phyloP scores from a whole-genome alignment of 2,797 vertebrate genomes.

The Mallotus villosus region DNA sequence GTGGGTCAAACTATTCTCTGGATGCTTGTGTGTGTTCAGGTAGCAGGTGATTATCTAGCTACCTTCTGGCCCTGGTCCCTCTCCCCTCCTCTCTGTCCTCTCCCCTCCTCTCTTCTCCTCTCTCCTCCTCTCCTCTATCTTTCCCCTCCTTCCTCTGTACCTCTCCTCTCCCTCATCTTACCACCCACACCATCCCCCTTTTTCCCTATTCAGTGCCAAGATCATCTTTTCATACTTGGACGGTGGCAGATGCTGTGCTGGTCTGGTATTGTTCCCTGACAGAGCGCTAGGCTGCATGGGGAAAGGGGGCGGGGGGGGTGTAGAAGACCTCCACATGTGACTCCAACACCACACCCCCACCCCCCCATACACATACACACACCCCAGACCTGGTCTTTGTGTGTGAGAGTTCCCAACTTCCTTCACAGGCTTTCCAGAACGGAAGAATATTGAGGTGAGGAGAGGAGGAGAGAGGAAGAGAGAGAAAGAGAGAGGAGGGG shows the following conservation, averaged over 20 bases:
- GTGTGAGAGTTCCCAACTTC: conserved; percentile 77
- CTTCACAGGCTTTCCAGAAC: no score
- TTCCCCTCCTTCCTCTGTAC: conserved; percentile 57
- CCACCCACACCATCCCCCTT: no score
- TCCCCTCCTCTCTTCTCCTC: conserved; percentile 68
- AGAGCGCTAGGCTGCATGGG: conserved; percentile 80
- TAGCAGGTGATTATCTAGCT: conserved; percentile 99
- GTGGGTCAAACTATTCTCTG: conserved; percentile 86
- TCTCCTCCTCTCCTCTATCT: conserved; percentile 34
- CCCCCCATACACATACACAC: conserved; percentile 55
- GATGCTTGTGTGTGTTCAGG: conserved; percentile 92
- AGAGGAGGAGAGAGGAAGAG: no score
- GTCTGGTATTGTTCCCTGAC: conserved; percentile 88
- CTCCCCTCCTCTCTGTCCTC: conserved; percentile 72
- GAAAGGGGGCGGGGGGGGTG: conserved; percentile 41
- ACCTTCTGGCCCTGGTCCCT: conserved; percentile 93
- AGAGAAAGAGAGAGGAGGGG: conserved; percentile 51
- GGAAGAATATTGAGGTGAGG: no score
- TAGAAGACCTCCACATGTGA: conserved; percentile 89
- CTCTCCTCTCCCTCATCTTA: conserved; percentile 38
- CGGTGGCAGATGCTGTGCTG: conserved; percentile 97
- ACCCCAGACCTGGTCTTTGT: conserved; percentile 86
- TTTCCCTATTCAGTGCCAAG: conserved; percentile 88
- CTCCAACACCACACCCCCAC: conserved; percentile 57
- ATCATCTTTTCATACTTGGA: conserved; percentile 99